These are phyloP conservation scores for Petrocephalus sullivani DNA, from an alignment of 2,797 vertebrate genomes.

Conservation along the genomic window DNA sequence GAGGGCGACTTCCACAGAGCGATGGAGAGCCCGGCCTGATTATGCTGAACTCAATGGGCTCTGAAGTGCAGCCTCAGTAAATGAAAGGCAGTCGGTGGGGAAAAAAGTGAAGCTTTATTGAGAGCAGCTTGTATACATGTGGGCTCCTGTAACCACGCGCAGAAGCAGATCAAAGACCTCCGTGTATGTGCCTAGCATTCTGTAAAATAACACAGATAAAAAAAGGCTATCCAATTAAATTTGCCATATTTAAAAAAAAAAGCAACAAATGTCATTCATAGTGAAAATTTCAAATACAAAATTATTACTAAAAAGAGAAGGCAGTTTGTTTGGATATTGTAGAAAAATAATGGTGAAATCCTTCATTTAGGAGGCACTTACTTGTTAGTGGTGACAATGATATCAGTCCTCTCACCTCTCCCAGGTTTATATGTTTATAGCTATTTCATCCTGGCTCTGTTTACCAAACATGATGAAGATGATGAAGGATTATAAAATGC, in stretches of 20 bases:
- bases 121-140: slow-evolving; percentile 78
- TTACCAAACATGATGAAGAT: slow-evolving; percentile 40
- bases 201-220: slow-evolving; percentile 41
- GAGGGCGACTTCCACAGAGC: not conserved
- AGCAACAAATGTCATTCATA: slow-evolving; percentile 39
- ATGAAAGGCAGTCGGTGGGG: slow-evolving; percentile 32
- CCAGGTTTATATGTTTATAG: slow-evolving; percentile 30
- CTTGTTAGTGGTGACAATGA: slow-evolving; percentile 42
- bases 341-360: slow-evolving; percentile 55
- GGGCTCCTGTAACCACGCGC: slow-evolving; percentile 71
- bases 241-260: slow-evolving; percentile 16
- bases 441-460: slow-evolving; percentile 27
- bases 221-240: slow-evolving; percentile 30
- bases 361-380: slow-evolving; percentile 97
- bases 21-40: no score
- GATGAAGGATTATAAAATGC: slow-evolving; percentile 26
- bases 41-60: not conserved
- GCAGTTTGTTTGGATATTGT: slow-evolving; percentile 63
- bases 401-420: slow-evolving; percentile 29
- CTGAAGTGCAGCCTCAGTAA: not conserved
- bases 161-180: slow-evolving; percentile 66
- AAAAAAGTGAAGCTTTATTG: slow-evolving; percentile 88
- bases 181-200: slow-evolving; percentile 57
- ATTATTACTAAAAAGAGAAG: slow-evolving; percentile 59
- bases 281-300: slow-evolving; percentile 56